Evolutionary conservation across 2,888 invertebrate species (phyloP).

Genomic region (Julus scanicus): DNA sequence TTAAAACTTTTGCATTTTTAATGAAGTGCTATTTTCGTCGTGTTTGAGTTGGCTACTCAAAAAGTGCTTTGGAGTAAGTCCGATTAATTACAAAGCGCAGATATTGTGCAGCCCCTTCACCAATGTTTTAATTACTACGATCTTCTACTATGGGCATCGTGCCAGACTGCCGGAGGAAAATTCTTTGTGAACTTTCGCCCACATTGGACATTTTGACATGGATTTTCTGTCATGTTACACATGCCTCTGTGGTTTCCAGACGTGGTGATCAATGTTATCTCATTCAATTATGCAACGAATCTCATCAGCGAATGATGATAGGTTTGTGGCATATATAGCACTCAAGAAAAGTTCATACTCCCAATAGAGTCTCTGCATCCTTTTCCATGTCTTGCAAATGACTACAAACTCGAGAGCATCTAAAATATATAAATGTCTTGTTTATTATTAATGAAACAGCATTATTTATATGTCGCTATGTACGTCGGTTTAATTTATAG

Average conservation of each 20-base stretch:
- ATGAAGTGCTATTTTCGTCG: not conserved
- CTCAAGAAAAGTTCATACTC: not conserved
- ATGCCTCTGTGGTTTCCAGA: conserved; percentile 41
- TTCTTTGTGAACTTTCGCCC: not conserved
- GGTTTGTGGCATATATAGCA: not conserved
- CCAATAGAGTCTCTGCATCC: not conserved
- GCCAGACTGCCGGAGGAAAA: not conserved
- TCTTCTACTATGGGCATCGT: not conserved
- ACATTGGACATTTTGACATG: not conserved
- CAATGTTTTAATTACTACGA: not conserved
- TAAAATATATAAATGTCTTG: not conserved
- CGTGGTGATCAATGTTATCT: conserved; percentile 17
- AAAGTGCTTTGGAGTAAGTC: not conserved
- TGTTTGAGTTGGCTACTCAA: not conserved
- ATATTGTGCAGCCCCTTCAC: not conserved
- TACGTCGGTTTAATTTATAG: too few relatives aligned
- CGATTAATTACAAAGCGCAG: not conserved
- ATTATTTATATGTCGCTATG: too few relatives aligned
- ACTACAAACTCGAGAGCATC: not conserved
- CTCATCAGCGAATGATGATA: conserved; percentile 19
- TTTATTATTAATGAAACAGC: too few relatives aligned
- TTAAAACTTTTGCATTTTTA: conserved; percentile 24
- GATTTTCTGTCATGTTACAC: not conserved
- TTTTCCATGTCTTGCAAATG: not conserved
- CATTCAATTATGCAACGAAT: conserved; percentile 7